Evolutionary conservation across 2,888 invertebrate genomes (phyloP).

Genomic region (Lampropteryx suffumata): DNA sequence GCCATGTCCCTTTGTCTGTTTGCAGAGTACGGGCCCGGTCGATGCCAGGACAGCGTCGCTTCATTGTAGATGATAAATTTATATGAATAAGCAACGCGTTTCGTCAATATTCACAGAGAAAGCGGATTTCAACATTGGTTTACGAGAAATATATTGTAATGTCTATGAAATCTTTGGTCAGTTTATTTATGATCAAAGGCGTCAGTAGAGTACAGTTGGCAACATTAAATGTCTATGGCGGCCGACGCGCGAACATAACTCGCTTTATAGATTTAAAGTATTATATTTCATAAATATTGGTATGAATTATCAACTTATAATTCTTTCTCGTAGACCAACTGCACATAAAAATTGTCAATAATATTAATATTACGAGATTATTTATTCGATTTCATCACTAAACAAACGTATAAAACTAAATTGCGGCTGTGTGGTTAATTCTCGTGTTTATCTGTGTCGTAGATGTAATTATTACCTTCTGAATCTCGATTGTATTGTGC

Average conservation of each 20-base stretch:
- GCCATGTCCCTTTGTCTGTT: conserved; percentile 79
- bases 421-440: conserved; percentile 69
- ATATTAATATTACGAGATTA: conserved; percentile 44
- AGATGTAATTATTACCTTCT: conserved; percentile 34
- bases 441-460: conserved; percentile 32
- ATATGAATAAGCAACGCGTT: conserved; percentile 50
- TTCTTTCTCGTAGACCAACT: conserved; percentile 68
- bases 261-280: conserved; percentile 1
- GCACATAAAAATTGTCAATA: conserved; percentile 49
- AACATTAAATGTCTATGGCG: background rate
- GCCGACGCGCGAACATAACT: background rate
- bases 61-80: conserved; percentile 62
- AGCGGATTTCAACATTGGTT: conserved; percentile 23
- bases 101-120: conserved; percentile 36
- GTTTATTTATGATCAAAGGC: no score
- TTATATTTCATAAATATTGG: conserved; percentile 1
- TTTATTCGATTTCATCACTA: conserved; percentile 37
- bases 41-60: conserved; percentile 51
- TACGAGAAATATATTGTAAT: conserved; percentile 16
- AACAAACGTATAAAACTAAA: conserved; percentile 4
- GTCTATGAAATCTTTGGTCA: background rate
- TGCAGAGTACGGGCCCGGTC: conserved; percentile 59
- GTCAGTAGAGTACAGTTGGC: background rate
- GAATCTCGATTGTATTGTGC: conserved; percentile 50
- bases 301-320: conserved; percentile 23